Evolutionary conservation across 2,113 vertebrate species (phyloP).

Genomic region (Delphinus delphis): DNA sequence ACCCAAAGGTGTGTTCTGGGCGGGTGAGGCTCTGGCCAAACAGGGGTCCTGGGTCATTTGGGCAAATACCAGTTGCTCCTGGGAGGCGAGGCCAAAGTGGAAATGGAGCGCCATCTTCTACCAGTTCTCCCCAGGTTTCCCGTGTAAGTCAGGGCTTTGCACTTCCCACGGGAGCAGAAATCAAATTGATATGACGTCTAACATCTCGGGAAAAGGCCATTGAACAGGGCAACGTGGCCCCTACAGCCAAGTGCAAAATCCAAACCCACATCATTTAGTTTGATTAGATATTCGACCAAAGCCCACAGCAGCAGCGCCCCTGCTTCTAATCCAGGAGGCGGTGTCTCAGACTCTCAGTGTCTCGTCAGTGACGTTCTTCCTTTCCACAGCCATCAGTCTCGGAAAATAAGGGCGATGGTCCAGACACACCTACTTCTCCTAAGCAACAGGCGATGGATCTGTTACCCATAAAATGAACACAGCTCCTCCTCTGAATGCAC

Average conservation of each 20-base stretch:
- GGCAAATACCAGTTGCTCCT: accelerated
- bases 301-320: accelerated
- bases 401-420: neutral
- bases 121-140: neutral
- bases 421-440: neutral
- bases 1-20: neutral
- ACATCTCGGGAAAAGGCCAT: neutral
- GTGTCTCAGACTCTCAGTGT: neutral
- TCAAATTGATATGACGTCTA: neutral
- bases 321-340: neutral
- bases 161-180: neutral
- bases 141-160: neutral
- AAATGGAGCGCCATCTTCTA: accelerated
- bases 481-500: neutral
- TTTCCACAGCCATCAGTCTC: neutral
- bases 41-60: accelerated
- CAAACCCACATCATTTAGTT: neutral
- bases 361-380: accelerated
- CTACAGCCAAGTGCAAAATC: neutral
- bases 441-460: accelerated
- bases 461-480: neutral
- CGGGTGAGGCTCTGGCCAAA: accelerated
- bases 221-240: neutral
- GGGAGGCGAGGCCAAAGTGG: neutral
- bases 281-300: neutral